Evolutionary conservation across 1,140 invertebrate genomes (phyloP), one percentile per base, ranked within the genome.

Genomic region (Euborellia annulipes): DNA sequence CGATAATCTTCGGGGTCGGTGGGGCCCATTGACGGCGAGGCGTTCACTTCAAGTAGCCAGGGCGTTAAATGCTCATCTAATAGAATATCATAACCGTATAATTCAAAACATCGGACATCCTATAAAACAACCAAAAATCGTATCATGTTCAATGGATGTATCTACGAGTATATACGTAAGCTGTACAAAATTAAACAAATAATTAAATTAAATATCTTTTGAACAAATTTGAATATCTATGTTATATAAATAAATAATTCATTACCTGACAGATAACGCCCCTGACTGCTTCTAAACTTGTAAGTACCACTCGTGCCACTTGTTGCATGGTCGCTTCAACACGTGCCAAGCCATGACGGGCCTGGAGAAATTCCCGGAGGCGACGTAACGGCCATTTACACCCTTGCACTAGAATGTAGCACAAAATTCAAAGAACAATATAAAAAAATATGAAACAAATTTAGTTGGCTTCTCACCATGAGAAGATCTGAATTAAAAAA

Each of bases 71-170:
- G 58, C n/a, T 65, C 65, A 56, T 78, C 74, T 16, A 79, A 59
- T 2, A 79, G 55, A 42, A 79, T 67, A 53, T 79, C 76, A 61
- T 77, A 77, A 9, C 77, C 77, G 58, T 76, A 80, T 3, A 80
- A 55, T 56, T 79, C 77, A 55, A 71, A 74, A 36, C 73, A 76
- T 41, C 72, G 66, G 30, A 59, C 55, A 11, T 62, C 56, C n/a
- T 63, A 27, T 6, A 11, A 27, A 27, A 27, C 4, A 27, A 27
- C 4, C 4, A 27, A 27, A 27, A 27, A 11, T n/a, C n/a, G n/a
- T n/a, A n/a, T n/a, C n/a, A n/a, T n/a, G n/a, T n/a, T n/a, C n/a
- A n/a, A n/a, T n/a, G n/a, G n/a, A n/a, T n/a, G n/a, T n/a, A n/a
- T n/a, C n/a, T n/a, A n/a, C n/a, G n/a, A n/a, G n/a, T n/a, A n/a